phyloP scores from a whole-genome alignment of 92 coral and sea anemone genomes.

The Pocillopora meandrina region DNA sequence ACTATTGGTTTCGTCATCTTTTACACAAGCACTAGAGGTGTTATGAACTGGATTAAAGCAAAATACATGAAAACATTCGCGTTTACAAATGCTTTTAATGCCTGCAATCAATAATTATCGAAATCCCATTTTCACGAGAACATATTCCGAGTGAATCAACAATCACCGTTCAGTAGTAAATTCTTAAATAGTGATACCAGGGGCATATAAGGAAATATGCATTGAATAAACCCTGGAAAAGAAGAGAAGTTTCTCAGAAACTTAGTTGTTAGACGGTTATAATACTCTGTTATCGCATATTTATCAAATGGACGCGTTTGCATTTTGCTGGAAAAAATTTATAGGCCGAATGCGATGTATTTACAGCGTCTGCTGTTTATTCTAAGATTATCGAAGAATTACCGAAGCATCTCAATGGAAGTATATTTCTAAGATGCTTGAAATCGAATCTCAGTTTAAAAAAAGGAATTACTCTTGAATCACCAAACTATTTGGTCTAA shows the following conservation, averaged over 20 bases:
- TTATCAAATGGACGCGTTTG: neutral
- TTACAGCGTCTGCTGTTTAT: neutral
- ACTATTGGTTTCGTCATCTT: neutral
- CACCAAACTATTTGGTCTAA: too few relatives aligned
- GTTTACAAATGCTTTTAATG: neutral
- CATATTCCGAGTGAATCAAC: neutral
- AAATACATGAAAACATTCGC: neutral
- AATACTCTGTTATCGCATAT: neutral
- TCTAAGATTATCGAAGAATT: neutral
- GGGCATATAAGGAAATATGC: neutral
- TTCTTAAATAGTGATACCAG: neutral
- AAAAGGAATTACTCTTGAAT: too few relatives aligned
- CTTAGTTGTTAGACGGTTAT: neutral
- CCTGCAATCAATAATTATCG: neutral
- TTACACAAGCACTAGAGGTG: neutral
- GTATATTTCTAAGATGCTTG: too few relatives aligned
- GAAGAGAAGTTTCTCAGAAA: neutral
- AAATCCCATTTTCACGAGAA: neutral
- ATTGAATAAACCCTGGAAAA: neutral
- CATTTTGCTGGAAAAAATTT: neutral
- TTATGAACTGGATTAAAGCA: neutral
- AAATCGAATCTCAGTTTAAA: too few relatives aligned
- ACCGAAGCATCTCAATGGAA: neutral
- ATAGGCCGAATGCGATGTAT: neutral
- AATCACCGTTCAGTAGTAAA: neutral